phyloP scores from a whole-genome alignment of 2,113 vertebrate genomes.

The Origma solitaria region DNA sequence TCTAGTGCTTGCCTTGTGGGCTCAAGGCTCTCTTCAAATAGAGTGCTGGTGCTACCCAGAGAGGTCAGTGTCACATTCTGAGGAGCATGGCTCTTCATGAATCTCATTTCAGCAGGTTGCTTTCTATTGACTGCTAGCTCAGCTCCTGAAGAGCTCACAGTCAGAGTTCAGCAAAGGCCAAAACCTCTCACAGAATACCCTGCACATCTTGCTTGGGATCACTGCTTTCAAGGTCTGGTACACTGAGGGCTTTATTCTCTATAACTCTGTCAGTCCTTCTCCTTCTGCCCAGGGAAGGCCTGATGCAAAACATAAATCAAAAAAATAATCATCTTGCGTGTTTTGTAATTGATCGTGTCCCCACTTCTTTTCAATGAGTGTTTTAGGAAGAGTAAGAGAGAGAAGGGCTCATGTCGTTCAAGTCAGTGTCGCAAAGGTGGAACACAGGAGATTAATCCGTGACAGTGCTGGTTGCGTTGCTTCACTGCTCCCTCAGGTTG shows the following conservation, averaged over 20 bases:
- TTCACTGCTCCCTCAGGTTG: neutral
- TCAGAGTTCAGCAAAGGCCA: conserved; percentile 16
- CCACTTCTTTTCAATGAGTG: neutral
- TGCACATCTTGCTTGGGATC: neutral
- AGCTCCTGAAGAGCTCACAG: neutral
- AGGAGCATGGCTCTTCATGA: neutral
- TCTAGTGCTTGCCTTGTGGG: neutral
- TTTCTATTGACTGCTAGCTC: neutral
- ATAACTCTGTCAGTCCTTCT: neutral
- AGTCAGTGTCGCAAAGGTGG: neutral
- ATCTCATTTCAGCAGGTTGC: conserved; percentile 28
- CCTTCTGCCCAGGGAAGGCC: neutral
- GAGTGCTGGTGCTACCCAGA: neutral
- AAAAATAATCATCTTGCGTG: neutral
- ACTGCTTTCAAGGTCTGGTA: neutral
- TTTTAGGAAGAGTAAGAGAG: neutral
- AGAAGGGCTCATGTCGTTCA: neutral
- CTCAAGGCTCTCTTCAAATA: neutral
- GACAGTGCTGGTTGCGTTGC: neutral
- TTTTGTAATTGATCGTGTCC: neutral
- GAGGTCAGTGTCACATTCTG: neutral
- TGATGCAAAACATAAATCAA: neutral
- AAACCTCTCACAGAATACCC: neutral
- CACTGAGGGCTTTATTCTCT: neutral
- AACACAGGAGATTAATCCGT: neutral